Base-by-base conservation (phyloP, 2,888 invertebrate genomes). In the Leptogaster cylindrica region DNA sequence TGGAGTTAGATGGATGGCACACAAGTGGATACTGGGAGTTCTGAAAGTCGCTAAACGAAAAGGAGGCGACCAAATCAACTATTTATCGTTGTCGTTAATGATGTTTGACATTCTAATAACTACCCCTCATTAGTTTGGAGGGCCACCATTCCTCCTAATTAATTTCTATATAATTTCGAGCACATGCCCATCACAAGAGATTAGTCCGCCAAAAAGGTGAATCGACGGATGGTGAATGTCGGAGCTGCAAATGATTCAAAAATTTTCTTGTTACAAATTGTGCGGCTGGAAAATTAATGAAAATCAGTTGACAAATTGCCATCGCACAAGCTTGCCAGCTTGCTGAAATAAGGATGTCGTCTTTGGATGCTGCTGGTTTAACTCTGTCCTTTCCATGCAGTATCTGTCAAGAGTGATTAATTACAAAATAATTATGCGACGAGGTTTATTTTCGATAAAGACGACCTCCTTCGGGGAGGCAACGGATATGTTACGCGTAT, bases 101-200 rank as follows among this genome's bases (percentile, higher is more conserved):
- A 61, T 61, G 61, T 61, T 61, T 61, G 61, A 61, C 61, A 44
- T 14, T 16, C 44, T 61, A 61, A 61, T 61, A 61, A 61, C 27
- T 20, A 28, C 39, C 44, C 25, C 41, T 44, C 44, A 61, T 61
- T 61, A 44, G 25, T 61, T 27, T 44, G 28, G 16, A 7, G 44
- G 20, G 7, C 12, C 20, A 41, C 12, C 44, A 7, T 16, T 28
- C 8, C 14, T 27, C 33, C 16, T 25, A 58, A 58, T 61, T 61
- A 44, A 14, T 41, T 46, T 46, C n/a, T 46, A 10, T 20, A n/a
- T 46, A 1, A 14, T 18, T 48, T 25, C 12, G 7, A 48, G 2
- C 27, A 23, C 3, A 8, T 25, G n/a, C n/a, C 12, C 20, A 12
- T 12, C 6, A 5, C 6, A n/a, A n/a, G n/a, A n/a, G n/a, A n/a